Base-by-base conservation (phyloP, 2,888 invertebrate genomes). In the Dysmachus trigonus region DNA sequence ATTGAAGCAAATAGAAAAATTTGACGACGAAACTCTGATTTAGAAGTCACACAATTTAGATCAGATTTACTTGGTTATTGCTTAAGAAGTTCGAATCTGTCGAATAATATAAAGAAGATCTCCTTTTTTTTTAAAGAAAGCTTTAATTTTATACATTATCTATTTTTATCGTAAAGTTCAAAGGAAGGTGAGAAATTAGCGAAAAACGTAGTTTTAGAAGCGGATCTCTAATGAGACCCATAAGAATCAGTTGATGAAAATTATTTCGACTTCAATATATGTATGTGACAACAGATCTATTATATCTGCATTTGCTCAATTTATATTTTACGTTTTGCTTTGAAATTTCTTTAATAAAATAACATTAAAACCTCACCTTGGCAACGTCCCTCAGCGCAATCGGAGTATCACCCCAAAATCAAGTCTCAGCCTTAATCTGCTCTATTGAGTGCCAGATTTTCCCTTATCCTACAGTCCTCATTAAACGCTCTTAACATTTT, bases 361-460 rank as follows among this genome's bases (percentile, higher is more conserved):
- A 73, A 73, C n/a, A 73, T 73, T 33, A 73, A 33, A 53, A 22
- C 41, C 38, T 83, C 72, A 83, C 83, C 83, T 83, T 83, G 72
- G 72, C 30, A 83, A 83, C 83, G 72, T n/a, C 31, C 51, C 22
- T 71, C 31, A 15, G 3, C n/a, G 71, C 41, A 41, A 41, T 72
- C 27, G 30, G 30, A 30, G 72, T 41, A 83, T 83, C 72, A 72
- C 72, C 83, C 81, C 35, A 81, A 81, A 81, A 83, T 83, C 83
- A 83, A 72, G 72, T 72, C 72, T 71, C 71, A 72, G 83, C 38
- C 72, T 83, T 83, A 83, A 83, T 83, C 83, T 72, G 18, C 30
- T 83, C 83, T 83, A 83, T 83, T 83, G 83, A 83, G 71, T 83
- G 83, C 72, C 38, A 83, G 83, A 83, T 83, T 72, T 83, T 72